Percentiles rank a stretch among this genome's conserved stretches.
Conservation (phyloP, 2,797 vertebrate species). For the Sus cebifrons region DNA sequence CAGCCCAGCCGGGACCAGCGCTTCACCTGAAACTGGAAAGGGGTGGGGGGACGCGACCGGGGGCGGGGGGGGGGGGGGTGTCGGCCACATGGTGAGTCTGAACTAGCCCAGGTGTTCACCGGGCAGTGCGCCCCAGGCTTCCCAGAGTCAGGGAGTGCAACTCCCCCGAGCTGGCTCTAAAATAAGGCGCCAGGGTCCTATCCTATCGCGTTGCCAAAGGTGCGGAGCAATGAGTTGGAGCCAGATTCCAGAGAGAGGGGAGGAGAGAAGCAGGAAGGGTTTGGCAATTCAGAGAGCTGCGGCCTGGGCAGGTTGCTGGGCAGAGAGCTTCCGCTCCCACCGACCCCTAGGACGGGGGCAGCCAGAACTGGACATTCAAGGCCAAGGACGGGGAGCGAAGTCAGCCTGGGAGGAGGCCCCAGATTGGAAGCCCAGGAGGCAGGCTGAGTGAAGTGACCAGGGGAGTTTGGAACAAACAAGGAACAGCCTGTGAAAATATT, state of each 20-base stretch:
- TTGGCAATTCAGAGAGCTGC: neutral
- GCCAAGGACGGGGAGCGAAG: neutral
- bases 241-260: neutral
- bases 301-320: neutral
- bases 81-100: neutral
- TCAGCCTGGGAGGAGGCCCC: neutral
- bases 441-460: neutral
- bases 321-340: neutral
- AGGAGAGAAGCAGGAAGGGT: conserved; percentile 22
- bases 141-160: neutral
- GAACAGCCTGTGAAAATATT: neutral
- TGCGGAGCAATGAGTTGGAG: conserved; percentile 41
- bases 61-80: too few relatives aligned
- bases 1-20: neutral
- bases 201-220: neutral
- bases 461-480: conserved; percentile 7
- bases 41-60: neutral
- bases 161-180: neutral
- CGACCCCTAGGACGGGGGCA: too few relatives aligned
- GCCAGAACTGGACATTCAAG: neutral
- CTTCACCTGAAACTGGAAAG: conserved; percentile 32
- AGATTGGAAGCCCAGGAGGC: neutral
- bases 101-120: neutral
- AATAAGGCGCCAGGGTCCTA: neutral
- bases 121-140: neutral